Percentiles rank a stretch among this genome's conserved stretches.
These are phyloP conservation scores for Liopterus haemorrhoidalis DNA, from an alignment of 2,888 invertebrate genomes.

Conservation along the genomic window DNA sequence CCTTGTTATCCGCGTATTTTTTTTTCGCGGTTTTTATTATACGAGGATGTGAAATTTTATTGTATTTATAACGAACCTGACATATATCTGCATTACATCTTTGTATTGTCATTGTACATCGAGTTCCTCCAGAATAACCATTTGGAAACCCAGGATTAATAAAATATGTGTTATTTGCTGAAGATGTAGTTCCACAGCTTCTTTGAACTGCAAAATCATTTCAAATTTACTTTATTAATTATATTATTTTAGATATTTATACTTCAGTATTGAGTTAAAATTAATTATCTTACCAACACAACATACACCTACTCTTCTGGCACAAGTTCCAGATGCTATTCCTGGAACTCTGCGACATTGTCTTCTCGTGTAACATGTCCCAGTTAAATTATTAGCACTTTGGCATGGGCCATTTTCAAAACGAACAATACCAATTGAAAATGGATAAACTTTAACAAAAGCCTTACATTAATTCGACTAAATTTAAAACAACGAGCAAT, in stretches of 20 bases:
- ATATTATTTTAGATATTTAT: conserved; percentile 7
- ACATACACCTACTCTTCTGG: conserved; percentile 67
- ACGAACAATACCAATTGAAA: conserved; percentile 57
- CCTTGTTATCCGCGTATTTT: neutral
- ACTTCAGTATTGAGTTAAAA: conserved; percentile 4
- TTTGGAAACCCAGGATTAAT: conserved; percentile 70
- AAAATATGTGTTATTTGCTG: conserved; percentile 78
- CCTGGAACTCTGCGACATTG: conserved; percentile 70
- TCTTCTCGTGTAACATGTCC: conserved; percentile 70
- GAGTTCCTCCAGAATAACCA: conserved; percentile 60
- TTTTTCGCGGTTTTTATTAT: neutral
- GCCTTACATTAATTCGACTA: too few species aligned
- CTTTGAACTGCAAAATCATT: conserved; percentile 55
- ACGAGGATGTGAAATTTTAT: neutral
- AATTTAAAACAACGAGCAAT: too few species aligned
- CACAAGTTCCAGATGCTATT: conserved; percentile 66
- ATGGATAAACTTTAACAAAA: conserved; percentile 22
- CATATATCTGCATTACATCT: conserved; percentile 64
- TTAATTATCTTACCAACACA: conserved; percentile 66
- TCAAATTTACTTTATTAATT: conserved; percentile 5
- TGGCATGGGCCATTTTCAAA: conserved; percentile 67
- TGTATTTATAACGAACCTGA: conserved; percentile 50
- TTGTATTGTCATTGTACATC: conserved; percentile 66
- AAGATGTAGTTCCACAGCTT: conserved; percentile 64
- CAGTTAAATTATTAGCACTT: conserved; percentile 59